Base-by-base conservation (phyloP, 2,888 invertebrate species). In the Andrena hattorfiana region DNA sequence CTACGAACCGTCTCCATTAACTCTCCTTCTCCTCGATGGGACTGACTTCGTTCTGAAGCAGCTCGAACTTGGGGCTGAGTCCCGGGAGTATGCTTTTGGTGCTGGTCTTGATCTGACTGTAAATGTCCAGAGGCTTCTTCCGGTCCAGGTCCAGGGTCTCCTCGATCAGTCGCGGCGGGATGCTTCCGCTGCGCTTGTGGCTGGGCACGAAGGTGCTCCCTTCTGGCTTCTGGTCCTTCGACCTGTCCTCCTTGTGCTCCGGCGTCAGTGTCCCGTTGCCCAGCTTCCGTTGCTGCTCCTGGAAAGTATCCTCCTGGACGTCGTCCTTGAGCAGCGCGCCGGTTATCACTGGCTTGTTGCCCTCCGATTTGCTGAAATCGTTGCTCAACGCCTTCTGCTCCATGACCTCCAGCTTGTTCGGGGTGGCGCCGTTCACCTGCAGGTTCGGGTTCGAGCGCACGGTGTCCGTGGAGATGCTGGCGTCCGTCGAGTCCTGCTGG, bases 291-390 rank as follows among this genome's bases (percentile, higher is more conserved):
- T 95, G 95, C 83, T 95, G 94, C 76, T 94, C 94, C 88, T 94
- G 95, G 70, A 94, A 94, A 56, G 93, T 92, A 80, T 94, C 94
- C 81, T 94, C 93, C 85, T 94, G 92, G 0, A 95, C 94, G 90
- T 96, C 95, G 90, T 96, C 95, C 86, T 97, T 97, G 84, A 96
- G 95, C 60, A 97, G 95, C 0, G 96, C 97, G 0, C 97, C 96
- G 54, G 96, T 97, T 64, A 97, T 96, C 42, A 96, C 95, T 4
- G 97, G 97, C 85, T 96, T 96, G 84, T 95, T 95, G 20, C 95
- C 94, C 75, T 95, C 95, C 0, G 94, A 94, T 0, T 95, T 94
- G 86, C 95, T 95, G 2, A 95, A 94, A 85, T 95, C 95, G 87
- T 95, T 94, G 2, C 95, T 89, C 79, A 91, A 35, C 26, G 86